These are phyloP conservation scores for Onthophagus sagittarius DNA, from an alignment of 2,888 invertebrate species.

Conservation along the genomic window DNA sequence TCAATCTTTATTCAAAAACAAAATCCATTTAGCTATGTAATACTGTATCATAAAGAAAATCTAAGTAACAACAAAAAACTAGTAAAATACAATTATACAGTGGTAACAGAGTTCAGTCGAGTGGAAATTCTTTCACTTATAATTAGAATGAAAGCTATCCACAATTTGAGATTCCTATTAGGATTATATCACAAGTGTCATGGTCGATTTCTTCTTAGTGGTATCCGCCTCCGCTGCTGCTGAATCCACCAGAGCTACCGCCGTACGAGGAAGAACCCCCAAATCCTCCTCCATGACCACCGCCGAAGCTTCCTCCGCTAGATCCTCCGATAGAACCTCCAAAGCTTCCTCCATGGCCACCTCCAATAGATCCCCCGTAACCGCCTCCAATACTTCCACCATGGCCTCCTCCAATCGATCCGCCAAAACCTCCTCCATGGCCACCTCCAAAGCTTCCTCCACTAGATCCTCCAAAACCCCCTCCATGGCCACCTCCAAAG, in stretches of 20 bases:
- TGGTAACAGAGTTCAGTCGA: conserved; percentile 3
- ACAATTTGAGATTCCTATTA: conserved; percentile 13
- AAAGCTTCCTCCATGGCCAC: conserved; percentile 27
- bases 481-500: conserved; percentile 16
- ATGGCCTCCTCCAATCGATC: conserved; percentile 13
- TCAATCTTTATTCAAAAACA: not conserved
- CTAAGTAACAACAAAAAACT: conserved; percentile 11
- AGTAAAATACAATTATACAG: not conserved
- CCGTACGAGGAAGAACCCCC: not conserved
- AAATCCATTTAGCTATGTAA: not conserved
- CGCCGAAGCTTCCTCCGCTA: conserved; percentile 21
- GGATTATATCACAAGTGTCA: conserved; percentile 22
- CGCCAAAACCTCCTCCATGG: not conserved
- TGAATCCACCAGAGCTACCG: not conserved
- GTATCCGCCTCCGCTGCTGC: conserved; percentile 12
- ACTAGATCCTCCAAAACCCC: conserved; percentile 9
- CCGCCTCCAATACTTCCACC: conserved; percentile 22
- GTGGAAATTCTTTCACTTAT: not conserved
- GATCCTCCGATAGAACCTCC: conserved; percentile 22
- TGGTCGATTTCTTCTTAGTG: conserved; percentile 16
- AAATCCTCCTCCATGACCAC: conserved; percentile 24
- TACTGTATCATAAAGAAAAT: conserved; percentile 9
- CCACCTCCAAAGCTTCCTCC: conserved; percentile 25
- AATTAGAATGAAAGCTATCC: not conserved
- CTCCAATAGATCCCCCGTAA: conserved; percentile 24